These are phyloP conservation scores for Blastobasis adustella DNA, from an alignment of 2,888 invertebrate genomes.

Conservation along the genomic window DNA sequence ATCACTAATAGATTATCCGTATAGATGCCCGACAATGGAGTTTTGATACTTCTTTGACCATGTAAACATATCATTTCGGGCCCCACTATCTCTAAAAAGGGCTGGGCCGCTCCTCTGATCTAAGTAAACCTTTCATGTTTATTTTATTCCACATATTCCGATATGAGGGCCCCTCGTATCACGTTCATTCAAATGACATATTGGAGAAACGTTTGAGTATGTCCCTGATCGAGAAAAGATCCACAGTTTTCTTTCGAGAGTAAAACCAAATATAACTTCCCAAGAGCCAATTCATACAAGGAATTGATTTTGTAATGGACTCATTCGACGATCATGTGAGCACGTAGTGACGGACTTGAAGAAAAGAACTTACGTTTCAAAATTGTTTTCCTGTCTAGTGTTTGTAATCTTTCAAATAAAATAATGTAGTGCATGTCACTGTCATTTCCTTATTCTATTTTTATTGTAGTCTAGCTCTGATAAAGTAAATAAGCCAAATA, in stretches of 20 bases:
- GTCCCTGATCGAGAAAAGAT: constrained; percentile 48
- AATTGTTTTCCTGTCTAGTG: no score
- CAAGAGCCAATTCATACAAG: constrained; percentile 47
- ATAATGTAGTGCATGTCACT: no score
- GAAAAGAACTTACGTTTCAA: no score
- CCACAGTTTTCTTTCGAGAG: constrained; percentile 49
- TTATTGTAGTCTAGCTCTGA: no score
- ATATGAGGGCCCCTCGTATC: constrained; percentile 55
- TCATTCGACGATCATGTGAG: neutral
- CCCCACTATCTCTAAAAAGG: constrained; percentile 48
- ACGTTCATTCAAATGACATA: constrained; percentile 67
- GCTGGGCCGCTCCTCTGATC: constrained; percentile 46
- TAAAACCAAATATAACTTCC: constrained; percentile 50
- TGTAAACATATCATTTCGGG: constrained; percentile 50
- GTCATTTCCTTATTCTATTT: no score
- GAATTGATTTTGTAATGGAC: constrained; percentile 42
- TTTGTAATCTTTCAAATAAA: no score
- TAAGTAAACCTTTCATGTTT: constrained; percentile 67
- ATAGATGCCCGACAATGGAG: constrained; percentile 55
- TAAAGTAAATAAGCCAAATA: no score
- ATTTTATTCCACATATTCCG: constrained; percentile 63
- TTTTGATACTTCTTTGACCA: constrained; percentile 50
- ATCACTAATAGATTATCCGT: constrained; percentile 65
- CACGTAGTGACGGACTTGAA: no score
- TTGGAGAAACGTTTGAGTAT: constrained; percentile 58